phyloP scores from a whole-genome alignment of 2,113 vertebrate species.

The Scalopus aquaticus region DNA sequence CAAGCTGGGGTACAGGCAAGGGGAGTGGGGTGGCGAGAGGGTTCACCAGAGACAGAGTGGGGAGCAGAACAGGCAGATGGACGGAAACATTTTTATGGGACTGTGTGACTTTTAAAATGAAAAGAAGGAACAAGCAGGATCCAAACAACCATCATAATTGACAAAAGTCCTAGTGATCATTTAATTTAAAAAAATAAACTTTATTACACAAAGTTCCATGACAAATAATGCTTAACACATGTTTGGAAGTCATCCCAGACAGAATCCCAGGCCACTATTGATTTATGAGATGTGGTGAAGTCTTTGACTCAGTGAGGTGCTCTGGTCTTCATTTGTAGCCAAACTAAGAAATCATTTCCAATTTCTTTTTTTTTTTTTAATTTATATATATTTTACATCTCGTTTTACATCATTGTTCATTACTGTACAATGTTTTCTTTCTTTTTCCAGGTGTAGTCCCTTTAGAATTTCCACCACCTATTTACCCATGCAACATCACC shows the following conservation, averaged over 20 bases:
- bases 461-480: no score
- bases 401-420: no score
- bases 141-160: constrained; percentile 16
- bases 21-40: no score
- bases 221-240: constrained; percentile 20
- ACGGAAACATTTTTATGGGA: neutral
- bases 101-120: neutral
- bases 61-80: no score
- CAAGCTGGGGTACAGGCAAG: no score
- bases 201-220: neutral
- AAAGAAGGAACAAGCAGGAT: neutral
- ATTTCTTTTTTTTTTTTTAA: no score
- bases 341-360: neutral
- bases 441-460: no score
- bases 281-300: neutral
- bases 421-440: no score
- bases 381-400: no score
- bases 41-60: no score
- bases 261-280: neutral
- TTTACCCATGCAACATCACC: no score
- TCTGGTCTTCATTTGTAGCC: neutral
- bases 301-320: neutral
- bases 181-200: neutral
- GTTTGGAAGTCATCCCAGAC: neutral
- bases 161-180: neutral